Base-by-base conservation (phyloP, 2,797 vertebrate species). In the Notolabrus celidotus region DNA sequence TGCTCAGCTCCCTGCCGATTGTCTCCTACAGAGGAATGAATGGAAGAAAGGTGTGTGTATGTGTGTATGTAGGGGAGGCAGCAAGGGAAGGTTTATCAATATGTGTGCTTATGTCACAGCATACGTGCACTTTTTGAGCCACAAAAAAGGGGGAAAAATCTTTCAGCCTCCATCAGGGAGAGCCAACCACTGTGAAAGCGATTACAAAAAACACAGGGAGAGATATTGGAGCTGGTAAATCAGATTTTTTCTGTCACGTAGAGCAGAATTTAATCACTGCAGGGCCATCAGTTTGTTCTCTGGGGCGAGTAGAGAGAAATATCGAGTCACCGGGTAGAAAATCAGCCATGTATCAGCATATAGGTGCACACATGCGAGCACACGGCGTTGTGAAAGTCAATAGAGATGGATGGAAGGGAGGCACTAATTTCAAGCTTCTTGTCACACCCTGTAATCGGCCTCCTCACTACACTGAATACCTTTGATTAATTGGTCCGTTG, bases 401-500 rank as follows among this genome's bases (percentile, higher is more conserved):
- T 77, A 52, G 79, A 84, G 80, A 87, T 33, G 71, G 83, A 90
- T 87, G 68, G 86, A 75, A 63, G 45, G 76, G 76, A 85, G 86
- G 49, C 69, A 80, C 16, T 73, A 11, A 84, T 88, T 90, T 89
- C 86, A 90, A 82, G 83, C 70, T 58, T 82, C 62, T 85, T 77
- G 85, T 90, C 84, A 69, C 82, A 78, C 70, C 68, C 69, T 87
- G 76, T 85, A 82, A 89, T 89, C 82, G 46, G 55, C 52, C 29
- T 41, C 66, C 74, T 74, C 75, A 72, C 75, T 25, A 80, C 55
- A 86, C 71, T 55, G 66, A 45, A 74, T 70, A 39, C 46, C 71
- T 83, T 85, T 92, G 83, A 92, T 92, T 82, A 90, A 90, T 86
- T 85, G 84, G 61, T 88, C 64, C 15, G 34, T 59, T 79, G 80